Percentiles rank a stretch among this genome's conserved stretches.
These are phyloP conservation scores for Dromaius novaehollandiae DNA, from an alignment of 2,113 vertebrate genomes.

Conservation along the genomic window DNA sequence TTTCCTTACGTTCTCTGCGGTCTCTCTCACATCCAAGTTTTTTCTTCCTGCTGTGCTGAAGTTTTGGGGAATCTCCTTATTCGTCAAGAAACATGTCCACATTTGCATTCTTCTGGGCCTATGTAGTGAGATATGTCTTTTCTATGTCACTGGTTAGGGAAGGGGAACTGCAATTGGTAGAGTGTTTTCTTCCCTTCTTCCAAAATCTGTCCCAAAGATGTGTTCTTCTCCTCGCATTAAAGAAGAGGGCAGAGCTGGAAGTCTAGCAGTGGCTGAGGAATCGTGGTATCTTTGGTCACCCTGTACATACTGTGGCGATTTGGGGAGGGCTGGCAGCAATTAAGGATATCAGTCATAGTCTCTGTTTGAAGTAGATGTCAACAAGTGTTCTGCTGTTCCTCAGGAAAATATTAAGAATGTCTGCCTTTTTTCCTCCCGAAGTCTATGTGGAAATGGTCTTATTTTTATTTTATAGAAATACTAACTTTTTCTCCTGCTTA, in stretches of 20 bases:
- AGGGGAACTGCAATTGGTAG: background rate
- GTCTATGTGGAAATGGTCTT: background rate
- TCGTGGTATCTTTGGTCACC: background rate
- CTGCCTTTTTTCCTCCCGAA: background rate
- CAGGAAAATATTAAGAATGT: background rate
- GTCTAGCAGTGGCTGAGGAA: background rate
- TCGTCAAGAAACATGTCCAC: background rate
- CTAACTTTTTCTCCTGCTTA: background rate
- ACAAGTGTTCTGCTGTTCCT: background rate
- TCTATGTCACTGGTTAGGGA: background rate
- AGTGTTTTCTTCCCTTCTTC: background rate
- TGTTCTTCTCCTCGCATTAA: background rate
- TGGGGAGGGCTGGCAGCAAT: background rate
- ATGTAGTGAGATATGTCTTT: background rate
- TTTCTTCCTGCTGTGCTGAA: background rate
- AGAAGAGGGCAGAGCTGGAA: background rate
- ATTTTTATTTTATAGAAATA: background rate
- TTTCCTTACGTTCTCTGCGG: background rate
- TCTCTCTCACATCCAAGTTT: background rate
- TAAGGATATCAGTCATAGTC: slow-evolving; percentile 2
- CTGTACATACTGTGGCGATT: background rate
- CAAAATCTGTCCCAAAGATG: slow-evolving; percentile 8
- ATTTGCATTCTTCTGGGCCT: background rate
- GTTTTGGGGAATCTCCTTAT: background rate
- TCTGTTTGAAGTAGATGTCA: slow-evolving; percentile 8